Conservation (phyloP, 2,888 invertebrate species). For the Spilarctia lutea region DNA sequence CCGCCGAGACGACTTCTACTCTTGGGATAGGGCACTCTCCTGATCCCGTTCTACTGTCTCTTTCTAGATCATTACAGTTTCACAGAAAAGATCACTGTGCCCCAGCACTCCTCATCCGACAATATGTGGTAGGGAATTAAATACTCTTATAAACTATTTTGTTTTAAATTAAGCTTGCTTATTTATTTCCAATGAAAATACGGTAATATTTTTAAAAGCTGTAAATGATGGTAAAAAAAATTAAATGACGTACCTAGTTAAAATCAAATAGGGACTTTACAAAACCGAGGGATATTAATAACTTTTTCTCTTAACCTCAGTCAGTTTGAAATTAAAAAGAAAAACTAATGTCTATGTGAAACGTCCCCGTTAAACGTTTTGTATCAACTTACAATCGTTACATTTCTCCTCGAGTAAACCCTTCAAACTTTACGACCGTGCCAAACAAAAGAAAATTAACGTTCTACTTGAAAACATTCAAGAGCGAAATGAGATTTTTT, state of each 20-base stretch:
- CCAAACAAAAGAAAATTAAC: constrained; percentile 32
- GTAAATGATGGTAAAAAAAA: background rate
- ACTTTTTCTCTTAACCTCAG: constrained; percentile 10
- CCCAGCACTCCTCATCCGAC: no score
- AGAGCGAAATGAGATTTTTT: constrained; percentile 37
- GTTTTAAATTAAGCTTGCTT: background rate
- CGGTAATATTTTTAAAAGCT: background rate
- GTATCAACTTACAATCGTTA: constrained; percentile 23
- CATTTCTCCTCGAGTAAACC: constrained; percentile 21
- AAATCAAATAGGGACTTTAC: background rate
- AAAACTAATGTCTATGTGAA: constrained; percentile 17
- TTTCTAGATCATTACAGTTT: no score
- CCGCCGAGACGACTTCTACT: no score
- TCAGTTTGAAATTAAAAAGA: constrained; percentile 4
- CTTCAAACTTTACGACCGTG: constrained; percentile 18
- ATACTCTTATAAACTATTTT: background rate
- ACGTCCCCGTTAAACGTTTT: constrained; percentile 19
- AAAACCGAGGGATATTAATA: background rate
- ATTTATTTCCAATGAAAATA: background rate
- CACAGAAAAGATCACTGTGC: no score
- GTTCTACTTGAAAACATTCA: constrained; percentile 31
- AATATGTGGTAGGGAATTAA: no score
- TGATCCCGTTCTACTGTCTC: no score
- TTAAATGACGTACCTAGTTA: background rate
- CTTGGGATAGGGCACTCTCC: no score